phyloP scores from a whole-genome alignment of 2,888 invertebrate species.

The Eristalis pertinax region DNA sequence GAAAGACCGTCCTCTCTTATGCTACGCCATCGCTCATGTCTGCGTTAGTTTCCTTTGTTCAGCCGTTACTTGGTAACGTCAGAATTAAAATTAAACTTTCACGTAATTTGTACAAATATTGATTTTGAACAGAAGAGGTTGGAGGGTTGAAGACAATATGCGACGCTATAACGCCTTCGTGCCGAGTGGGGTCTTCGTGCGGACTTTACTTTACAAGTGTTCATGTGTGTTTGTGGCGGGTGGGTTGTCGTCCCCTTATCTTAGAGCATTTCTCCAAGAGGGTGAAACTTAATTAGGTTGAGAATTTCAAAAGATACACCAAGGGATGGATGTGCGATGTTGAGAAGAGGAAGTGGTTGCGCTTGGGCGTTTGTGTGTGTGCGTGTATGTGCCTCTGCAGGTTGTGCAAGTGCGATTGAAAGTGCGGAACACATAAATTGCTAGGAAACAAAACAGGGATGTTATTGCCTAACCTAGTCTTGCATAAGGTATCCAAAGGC shows the following conservation, averaged over 20 bases:
- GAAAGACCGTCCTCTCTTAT: neutral
- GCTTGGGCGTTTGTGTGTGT: neutral
- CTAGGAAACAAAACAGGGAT: neutral
- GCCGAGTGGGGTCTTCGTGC: neutral
- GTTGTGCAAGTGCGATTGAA: neutral
- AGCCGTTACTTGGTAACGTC: slow-evolving; percentile 8
- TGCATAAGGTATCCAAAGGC: neutral
- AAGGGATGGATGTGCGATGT: neutral
- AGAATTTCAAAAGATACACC: slow-evolving; percentile 26
- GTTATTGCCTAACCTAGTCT: neutral
- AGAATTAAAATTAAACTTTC: slow-evolving; percentile 34
- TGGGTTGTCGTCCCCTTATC: slow-evolving; percentile 15
- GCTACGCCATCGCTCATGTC: neutral
- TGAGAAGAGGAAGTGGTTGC: slow-evolving; percentile 8
- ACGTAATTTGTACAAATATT: slow-evolving; percentile 22
- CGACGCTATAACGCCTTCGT: neutral
- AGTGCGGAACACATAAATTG: neutral
- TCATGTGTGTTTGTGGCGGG: neutral
- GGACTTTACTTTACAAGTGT: neutral
- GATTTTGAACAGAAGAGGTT: slow-evolving; percentile 9
- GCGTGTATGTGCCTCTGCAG: neutral
- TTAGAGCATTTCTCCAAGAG: slow-evolving; percentile 21
- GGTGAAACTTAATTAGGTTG: slow-evolving; percentile 47
- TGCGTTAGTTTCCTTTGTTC: neutral
- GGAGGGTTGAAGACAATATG: slow-evolving; percentile 7